phyloP scores from a whole-genome alignment of 2,888 invertebrate species.

The Beris morrisii region DNA sequence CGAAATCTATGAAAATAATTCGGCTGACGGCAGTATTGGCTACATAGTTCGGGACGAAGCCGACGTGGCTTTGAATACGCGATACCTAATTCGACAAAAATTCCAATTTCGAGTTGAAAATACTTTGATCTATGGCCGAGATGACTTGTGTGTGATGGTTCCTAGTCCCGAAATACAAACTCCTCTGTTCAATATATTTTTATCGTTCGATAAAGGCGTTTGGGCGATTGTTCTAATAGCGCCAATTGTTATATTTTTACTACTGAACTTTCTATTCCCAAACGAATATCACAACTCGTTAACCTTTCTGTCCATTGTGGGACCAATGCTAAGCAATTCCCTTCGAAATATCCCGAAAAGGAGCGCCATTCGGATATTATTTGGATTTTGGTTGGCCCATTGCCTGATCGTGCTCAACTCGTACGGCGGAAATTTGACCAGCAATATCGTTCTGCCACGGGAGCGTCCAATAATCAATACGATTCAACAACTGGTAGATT shows the following conservation, averaged over 20 bases:
- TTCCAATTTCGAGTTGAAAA: conserved; percentile 60
- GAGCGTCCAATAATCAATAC: conserved; percentile 50
- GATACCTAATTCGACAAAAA: conserved; percentile 58
- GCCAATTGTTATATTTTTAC: conserved; percentile 44
- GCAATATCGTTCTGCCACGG: conserved; percentile 49
- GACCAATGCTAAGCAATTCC: conserved; percentile 45
- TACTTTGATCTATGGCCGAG: conserved; percentile 60
- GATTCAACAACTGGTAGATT: conserved; percentile 46
- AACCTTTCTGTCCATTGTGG: conserved; percentile 42
- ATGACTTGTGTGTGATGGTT: conserved; percentile 61
- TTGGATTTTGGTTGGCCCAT: conserved; percentile 51
- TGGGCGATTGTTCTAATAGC: conserved; percentile 46
- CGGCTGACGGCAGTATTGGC: conserved; percentile 45
- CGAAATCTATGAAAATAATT: conserved; percentile 41
- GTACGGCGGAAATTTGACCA: conserved; percentile 53
- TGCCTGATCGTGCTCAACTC: conserved; percentile 51
- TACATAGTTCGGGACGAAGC: conserved; percentile 46
- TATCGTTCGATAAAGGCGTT: conserved; percentile 47
- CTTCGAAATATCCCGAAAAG: conserved; percentile 39
- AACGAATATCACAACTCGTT: conserved; percentile 40
- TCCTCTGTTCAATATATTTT: conserved; percentile 57
- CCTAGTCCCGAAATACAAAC: conserved; percentile 59
- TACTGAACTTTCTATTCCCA: conserved; percentile 41
- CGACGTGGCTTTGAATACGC: conserved; percentile 60
- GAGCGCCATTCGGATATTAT: conserved; percentile 45